Base-by-base conservation (phyloP, 2,113 vertebrate species). In the Alexandromys fortis region DNA sequence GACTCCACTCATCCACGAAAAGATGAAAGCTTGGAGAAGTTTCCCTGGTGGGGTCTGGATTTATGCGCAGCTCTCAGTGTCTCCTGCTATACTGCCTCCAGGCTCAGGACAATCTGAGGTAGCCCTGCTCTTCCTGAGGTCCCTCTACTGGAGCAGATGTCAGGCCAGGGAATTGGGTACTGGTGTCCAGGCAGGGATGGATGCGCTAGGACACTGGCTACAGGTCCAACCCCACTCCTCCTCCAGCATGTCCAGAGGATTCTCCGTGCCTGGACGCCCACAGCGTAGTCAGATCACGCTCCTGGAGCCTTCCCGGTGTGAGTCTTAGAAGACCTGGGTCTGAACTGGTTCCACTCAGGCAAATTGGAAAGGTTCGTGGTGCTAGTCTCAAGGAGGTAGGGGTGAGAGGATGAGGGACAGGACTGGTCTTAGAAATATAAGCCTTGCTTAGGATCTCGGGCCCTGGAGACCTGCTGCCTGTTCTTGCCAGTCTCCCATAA, bases 241-340 rank as follows among this genome's bases (percentile, higher is more conserved):
- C 19, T 55, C 24, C 10, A 4, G 63, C 0, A 0, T 3, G 47
- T 30, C 19, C 52, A 0, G 12, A 1, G 4, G 19, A 13, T 5
- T 8, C 63, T 9, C 68, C 58, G 3, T 73, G 55, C 30, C 10
- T 35, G 0, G 58, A 52, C 3, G 55, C 78, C 9, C 28, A 9
- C 24, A 82, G 45, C 30, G 6, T 63, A 22, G n/a, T 83, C 88
- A 47, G 14, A 11, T 33, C 8, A 26, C 52, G 1, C 26, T 88
- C 61, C 93, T 8, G 1, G 11, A 63, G 21, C 30, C 61, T 78
- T 35, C 42, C 52, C 0, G 0, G 38, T n/a, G 76, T 45, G n/a
- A 65, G 11, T 14, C 7, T 38, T 1, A 5, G 61, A 61, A 16
- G 11, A n/a, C 11, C 21, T 13, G n/a, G 2, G 7, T 76, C 90